Evolutionary conservation across 1,140 invertebrate species (phyloP).

Genomic region (Drosophila santomea): DNA sequence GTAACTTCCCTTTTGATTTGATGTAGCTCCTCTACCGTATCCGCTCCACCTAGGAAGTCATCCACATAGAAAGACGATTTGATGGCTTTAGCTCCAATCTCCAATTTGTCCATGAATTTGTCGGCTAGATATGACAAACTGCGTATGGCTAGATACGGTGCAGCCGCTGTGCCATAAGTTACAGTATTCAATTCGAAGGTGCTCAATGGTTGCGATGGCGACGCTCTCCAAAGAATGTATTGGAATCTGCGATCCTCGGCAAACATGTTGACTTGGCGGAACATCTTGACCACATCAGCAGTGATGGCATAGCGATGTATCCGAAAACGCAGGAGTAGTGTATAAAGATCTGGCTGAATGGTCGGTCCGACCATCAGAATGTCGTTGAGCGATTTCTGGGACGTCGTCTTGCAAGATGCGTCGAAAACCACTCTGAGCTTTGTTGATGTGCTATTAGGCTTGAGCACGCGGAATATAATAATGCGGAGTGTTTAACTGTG

Average conservation of each 20-base stretch:
- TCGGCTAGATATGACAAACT: neutral
- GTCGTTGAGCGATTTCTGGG: slow-evolving; percentile 1
- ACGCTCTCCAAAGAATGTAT: neutral
- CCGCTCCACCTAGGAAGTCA: neutral
- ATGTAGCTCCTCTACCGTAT: neutral
- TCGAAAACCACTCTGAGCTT: slow-evolving; percentile 8
- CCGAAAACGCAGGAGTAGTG: no score
- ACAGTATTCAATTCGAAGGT: neutral
- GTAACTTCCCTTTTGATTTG: no score
- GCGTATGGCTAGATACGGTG: neutral
- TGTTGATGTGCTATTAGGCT: slow-evolving; percentile 10
- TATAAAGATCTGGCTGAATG: no score
- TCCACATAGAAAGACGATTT: slow-evolving; percentile 1
- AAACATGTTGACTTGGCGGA: no score
- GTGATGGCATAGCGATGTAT: no score
- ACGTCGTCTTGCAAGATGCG: slow-evolving; percentile 7
- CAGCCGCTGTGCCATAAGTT: neutral
- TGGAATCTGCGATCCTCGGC: no score
- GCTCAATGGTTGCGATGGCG: neutral
- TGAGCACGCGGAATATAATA: slow-evolving; percentile 2
- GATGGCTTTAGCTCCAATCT: neutral
- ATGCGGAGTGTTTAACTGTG: neutral
- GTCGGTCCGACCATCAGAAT: neutral
- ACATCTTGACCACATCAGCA: no score
- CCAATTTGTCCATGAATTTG: no score